Evolutionary conservation across 2,888 invertebrate species (phyloP), one percentile per base, ranked within the genome.

Genomic region (Campoplex nolae): DNA sequence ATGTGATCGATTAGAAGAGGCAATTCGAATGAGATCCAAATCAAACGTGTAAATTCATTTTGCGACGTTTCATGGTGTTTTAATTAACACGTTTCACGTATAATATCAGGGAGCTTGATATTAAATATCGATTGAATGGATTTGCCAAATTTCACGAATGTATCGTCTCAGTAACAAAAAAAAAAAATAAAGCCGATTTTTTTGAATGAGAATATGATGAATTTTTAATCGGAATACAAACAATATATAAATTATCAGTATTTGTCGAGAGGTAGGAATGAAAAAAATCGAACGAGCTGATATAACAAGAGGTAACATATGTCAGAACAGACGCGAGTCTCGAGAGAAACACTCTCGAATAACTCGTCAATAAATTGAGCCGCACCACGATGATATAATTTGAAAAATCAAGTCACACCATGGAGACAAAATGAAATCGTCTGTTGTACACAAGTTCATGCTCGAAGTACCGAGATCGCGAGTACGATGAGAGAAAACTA

Each of bases 401-500:
- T 51, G 48, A 48, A 65, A 51, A 77, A 67, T 38, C 28, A n/a
- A n/a, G 51, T 65, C n/a, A n/a, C 65, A 51, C 13, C 18, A 23
- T 62, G 16, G 7, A 28, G 28, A 76, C 56, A 73, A 65, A 71
- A 73, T 71, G 77, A 16, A 78, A 62, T 71, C 1, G 65, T 38
- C 42, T 65, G 71, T 28, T 62, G 73, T 38, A 0, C 23, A 73
- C 18, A 77, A 75, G 67, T 56, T 32, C 45, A 56, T n/a, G 56
- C 11, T 13, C n/a, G 7, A 67, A 54, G 65, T 56, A 84, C 75
- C 48, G 58, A 79, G 62, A 80, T 56, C 80, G 71, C 54, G 84
- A 45, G 56, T 32, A 68, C 28, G 54, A 18, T 67, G 84, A 42
- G 54, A 80, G 67, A 80, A 32, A 80, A 32, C 51, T 85, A 85